Conservation (phyloP, 1,140 invertebrate species). For the Habropoda laboriosa region DNA sequence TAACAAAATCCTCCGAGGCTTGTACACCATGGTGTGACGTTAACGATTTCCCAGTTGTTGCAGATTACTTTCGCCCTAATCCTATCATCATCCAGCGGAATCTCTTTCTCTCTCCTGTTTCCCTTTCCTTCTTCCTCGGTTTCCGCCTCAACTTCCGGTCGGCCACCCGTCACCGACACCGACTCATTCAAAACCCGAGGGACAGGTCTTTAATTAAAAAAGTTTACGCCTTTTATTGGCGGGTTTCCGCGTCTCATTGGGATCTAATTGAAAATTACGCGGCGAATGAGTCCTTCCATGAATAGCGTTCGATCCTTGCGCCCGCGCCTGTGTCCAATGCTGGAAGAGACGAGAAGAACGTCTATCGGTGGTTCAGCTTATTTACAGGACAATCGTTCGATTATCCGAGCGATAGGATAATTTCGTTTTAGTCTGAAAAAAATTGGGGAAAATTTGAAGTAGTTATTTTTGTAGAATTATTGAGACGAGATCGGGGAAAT, state of each 20-base stretch:
- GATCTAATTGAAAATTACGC: slow-evolving; percentile 68
- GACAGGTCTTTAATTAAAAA: slow-evolving; percentile 66
- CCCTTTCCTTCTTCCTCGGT: background rate
- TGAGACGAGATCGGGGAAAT: background rate
- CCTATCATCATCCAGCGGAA: background rate
- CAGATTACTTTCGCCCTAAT: slow-evolving; percentile 2
- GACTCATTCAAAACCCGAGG: slow-evolving; percentile 64
- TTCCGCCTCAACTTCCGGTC: slow-evolving; percentile 37
- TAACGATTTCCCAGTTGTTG: background rate
- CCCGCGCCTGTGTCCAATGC: too few species aligned
- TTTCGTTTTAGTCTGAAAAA: background rate
- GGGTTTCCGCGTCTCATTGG: slow-evolving; percentile 52
- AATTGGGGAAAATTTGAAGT: background rate
- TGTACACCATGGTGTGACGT: background rate
- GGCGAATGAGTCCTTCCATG: slow-evolving; percentile 32
- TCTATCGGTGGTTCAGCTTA: background rate
- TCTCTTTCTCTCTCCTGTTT: background rate
- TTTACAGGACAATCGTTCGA: background rate
- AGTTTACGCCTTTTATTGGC: slow-evolving; percentile 66
- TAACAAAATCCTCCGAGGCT: slow-evolving; percentile 6
- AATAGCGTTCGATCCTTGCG: slow-evolving; percentile 33
- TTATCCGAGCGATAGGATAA: background rate
- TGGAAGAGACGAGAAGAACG: background rate
- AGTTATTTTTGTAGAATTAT: background rate
- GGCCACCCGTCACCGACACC: slow-evolving; percentile 54